Base-by-base conservation (phyloP, 2,888 invertebrate genomes). In the Pherbina coryleti region DNA sequence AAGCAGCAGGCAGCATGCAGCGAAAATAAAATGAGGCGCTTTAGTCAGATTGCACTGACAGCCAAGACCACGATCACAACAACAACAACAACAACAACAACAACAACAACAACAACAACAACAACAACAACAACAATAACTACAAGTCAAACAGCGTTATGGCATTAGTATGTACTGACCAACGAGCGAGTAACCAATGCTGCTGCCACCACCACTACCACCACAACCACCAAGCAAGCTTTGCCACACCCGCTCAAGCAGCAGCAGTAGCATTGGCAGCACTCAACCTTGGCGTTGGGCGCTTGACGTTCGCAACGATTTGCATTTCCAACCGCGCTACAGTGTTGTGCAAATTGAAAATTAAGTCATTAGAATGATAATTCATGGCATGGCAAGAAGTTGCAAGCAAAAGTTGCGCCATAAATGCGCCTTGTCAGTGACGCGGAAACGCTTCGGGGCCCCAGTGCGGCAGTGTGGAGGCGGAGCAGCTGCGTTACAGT, bases 291-390 rank as follows among this genome's bases (percentile, higher is more conserved):
- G 44, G 14, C 44, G 44, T 44, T 44, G 44, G 11, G 11, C 44
- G 37, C 22, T 19, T 19, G 57, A 22, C 19, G 28, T 25, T 60
- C 9, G 3, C 28, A 28, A 28, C 19, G 25, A 60, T 60, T 85
- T 84, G 81, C 84, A 85, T 85, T 80, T 81, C 55, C 7, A 22
- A 55, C 55, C 60, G 22, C 51, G 37, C 22, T 11, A 22, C 44
- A 22, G 19, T 37, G 67, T 44, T 34, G 67, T 22, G 82, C 82
- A 82, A 85, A 85, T 85, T 86, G 84, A 85, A 85, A 85, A 85
- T 85, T 83, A 84, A 85, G 84, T 85, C 85, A 85, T 85, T 85
- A 85, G 70, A 53, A 66, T 34, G 66, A 37, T 25, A 53, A 70
- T 70, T 55, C 28, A 51, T 53, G 51, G 53, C 28, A 44, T 44